Base-by-base conservation (phyloP, 2,797 vertebrate species). In the Harpagifer antarcticus region DNA sequence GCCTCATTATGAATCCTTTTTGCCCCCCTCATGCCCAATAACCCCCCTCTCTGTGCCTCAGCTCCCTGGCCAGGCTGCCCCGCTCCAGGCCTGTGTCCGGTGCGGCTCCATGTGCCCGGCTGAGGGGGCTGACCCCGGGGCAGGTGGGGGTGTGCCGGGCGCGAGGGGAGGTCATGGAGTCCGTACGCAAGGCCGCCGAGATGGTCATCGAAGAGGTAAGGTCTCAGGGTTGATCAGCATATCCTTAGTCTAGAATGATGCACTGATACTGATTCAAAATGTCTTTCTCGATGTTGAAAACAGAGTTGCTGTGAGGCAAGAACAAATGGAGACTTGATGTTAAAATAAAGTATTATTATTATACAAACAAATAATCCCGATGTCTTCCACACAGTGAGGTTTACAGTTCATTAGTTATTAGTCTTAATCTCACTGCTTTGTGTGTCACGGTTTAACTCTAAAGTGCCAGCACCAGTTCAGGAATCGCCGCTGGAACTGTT, bases 381-480 rank as follows among this genome's bases (percentile, higher is more conserved):
- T 37, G 6, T 37, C 33, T 37, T 37, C 33, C 8, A 37, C 33
- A 37, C 27, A 27, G 27, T 27, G 33, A 37, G 33, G 5, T 1
- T 37, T 37, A 37, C 8, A 9, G 33, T 37, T 37, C 7, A 37
- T 37, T 8, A 37, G 33, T 37, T 37, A 37, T 37, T 37, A 37
- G 33, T 37, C 33, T 27, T 27, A 5, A 37, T 80, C 64, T 84
- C 11, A 55, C 74, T 76, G 40, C 59, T 68, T 7, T 70, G 42
- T 33, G 48, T 74, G 17, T 77, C 58, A n/a, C 55, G 67, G 50
- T 81, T 49, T 42, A 43, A 64, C 56, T 54, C 77, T 27, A 27
- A 27, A 96, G 93, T 95, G 95, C 73, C 96, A 96, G 86, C 93
- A 94, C 78, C 95, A 96, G 90, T 95, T 95, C 81, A 92, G 92